phyloP scores from a whole-genome alignment of 2,888 invertebrate species.

The Luperina nickerlii region DNA sequence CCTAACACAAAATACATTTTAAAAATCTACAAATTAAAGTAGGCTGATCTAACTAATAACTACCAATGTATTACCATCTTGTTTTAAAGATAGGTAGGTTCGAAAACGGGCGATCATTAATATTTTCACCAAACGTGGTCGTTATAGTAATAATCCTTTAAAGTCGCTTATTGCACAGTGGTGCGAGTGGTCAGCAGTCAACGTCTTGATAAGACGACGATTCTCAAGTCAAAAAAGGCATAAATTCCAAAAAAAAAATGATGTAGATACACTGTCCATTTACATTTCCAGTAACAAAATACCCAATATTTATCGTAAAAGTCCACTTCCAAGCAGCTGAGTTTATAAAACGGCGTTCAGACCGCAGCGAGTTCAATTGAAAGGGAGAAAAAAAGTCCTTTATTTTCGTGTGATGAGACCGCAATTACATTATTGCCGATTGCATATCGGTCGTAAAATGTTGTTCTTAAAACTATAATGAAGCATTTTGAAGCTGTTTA shows the following conservation, averaged over 20 bases:
- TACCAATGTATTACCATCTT: not conserved
- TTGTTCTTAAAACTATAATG: not conserved
- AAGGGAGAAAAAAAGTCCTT: slow-evolving; percentile 46
- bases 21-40: not conserved
- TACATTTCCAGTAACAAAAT: slow-evolving; percentile 15
- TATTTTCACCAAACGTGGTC: not conserved
- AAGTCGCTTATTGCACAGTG: not conserved
- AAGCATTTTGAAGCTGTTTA: not conserved
- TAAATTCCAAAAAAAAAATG: slow-evolving; percentile 14
- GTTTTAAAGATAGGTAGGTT: not conserved
- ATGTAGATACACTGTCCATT: not conserved
- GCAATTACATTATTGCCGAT: slow-evolving; percentile 67
- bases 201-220: not conserved
- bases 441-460: slow-evolving; percentile 49
- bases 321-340: slow-evolving; percentile 68
- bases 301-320: slow-evolving; percentile 39
- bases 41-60: not conserved
- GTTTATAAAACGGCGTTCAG: slow-evolving; percentile 67
- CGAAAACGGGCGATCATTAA: not conserved
- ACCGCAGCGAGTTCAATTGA: slow-evolving; percentile 52
- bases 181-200: no score
- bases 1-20: not conserved
- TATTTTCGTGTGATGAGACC: slow-evolving; percentile 67
- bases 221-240: not conserved
- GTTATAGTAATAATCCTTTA: not conserved